Evolutionary conservation across 2,888 invertebrate genomes (phyloP).

Genomic region (Dromius quadrimaculatus): DNA sequence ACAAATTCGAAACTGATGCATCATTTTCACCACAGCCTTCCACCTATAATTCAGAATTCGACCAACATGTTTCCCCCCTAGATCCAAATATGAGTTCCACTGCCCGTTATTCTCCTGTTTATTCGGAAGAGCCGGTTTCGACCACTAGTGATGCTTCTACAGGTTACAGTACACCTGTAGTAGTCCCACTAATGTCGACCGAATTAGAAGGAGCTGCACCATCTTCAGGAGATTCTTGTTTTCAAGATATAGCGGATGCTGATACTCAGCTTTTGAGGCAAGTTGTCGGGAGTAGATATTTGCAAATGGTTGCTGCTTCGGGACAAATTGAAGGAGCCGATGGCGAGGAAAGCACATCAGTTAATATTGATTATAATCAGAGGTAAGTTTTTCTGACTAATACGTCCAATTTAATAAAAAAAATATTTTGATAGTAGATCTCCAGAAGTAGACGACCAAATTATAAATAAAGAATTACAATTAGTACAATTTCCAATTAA

Average conservation of each 20-base stretch:
- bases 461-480: constrained; percentile 47
- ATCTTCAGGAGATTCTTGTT: constrained; percentile 58
- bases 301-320: constrained; percentile 59
- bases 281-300: constrained; percentile 60
- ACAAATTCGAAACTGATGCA: constrained; percentile 59
- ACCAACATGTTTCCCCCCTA: constrained; percentile 64
- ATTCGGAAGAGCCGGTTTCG: constrained; percentile 62
- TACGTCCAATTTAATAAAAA: neutral
- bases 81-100: constrained; percentile 71
- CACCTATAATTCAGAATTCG: constrained; percentile 58
- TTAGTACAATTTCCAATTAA: constrained; percentile 48
- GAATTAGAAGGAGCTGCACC: constrained; percentile 59
- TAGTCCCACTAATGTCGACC: constrained; percentile 60
- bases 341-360: constrained; percentile 44
- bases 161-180: constrained; percentile 61
- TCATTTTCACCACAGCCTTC: constrained; percentile 56
- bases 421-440: constrained; percentile 25
- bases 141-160: constrained; percentile 56
- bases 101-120: constrained; percentile 74
- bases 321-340: constrained; percentile 42
- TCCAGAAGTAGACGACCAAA: constrained; percentile 37
- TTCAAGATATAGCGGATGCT: constrained; percentile 53
- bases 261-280: constrained; percentile 58
- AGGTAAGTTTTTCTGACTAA: constrained; percentile 5
- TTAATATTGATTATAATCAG: constrained; percentile 38